These are phyloP conservation scores for Deilephila elpenor DNA, from an alignment of 2,888 invertebrate species.

Conservation along the genomic window DNA sequence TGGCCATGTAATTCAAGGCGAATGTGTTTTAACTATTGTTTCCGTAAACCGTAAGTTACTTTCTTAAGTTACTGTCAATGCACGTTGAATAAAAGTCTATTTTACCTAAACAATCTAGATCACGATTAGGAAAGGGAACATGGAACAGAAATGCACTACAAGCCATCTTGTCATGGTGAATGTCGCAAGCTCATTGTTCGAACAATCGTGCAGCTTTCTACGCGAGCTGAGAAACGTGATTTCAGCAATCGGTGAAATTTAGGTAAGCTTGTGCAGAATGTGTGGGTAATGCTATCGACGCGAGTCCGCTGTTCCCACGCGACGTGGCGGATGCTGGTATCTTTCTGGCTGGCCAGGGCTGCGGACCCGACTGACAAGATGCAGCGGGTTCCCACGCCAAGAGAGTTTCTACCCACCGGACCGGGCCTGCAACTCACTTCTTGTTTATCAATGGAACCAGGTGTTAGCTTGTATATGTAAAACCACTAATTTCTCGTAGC, in stretches of 20 bases:
- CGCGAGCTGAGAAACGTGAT: constrained; percentile 20
- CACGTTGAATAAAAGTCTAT: neutral
- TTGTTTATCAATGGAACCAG: neutral
- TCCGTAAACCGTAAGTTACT: neutral
- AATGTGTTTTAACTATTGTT: neutral
- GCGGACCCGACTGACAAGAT: constrained; percentile 24
- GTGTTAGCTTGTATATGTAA: neutral
- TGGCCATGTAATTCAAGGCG: too few species aligned
- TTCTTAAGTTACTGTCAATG: neutral
- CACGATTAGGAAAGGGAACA: constrained; percentile 5
- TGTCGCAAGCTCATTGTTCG: constrained; percentile 24
- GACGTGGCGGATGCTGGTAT: constrained; percentile 61
- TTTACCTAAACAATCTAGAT: neutral
- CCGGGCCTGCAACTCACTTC: constrained; percentile 14
- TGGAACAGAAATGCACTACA: neutral
- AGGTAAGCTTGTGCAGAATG: constrained; percentile 29
- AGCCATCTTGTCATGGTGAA: constrained; percentile 16
- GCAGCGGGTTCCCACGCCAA: constrained; percentile 29
- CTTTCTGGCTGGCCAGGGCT: constrained; percentile 49
- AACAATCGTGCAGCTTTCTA: constrained; percentile 22
- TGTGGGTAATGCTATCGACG: constrained; percentile 48
- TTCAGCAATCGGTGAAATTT: constrained; percentile 33
- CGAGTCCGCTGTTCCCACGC: constrained; percentile 61
- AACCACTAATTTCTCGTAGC: neutral
- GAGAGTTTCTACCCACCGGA: constrained; percentile 1